Evolutionary conservation across 2,113 vertebrate species (phyloP).

Genomic region (Tor tambroides): DNA sequence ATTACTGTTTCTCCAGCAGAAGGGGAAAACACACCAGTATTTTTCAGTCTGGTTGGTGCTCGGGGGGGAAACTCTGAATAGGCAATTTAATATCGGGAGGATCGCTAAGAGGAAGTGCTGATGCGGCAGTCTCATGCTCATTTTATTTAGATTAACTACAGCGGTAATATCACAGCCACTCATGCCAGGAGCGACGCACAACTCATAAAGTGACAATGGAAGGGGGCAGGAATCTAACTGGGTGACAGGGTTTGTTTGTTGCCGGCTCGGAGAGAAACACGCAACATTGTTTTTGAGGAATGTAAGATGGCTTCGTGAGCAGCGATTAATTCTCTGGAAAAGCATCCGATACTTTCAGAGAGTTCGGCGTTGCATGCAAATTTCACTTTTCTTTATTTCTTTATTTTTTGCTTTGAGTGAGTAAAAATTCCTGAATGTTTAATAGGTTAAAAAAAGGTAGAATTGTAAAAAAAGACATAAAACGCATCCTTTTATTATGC

Average conservation of each 20-base stretch:
- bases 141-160: conserved; percentile 77
- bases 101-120: conserved; percentile 70
- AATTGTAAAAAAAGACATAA: conserved; percentile 41
- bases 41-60: conserved; percentile 49
- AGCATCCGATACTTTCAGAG: background rate
- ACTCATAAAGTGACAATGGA: conserved; percentile 71
- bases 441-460: conserved; percentile 45
- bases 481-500: conserved; percentile 37
- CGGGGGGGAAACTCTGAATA: conserved; percentile 67
- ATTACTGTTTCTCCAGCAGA: conserved; percentile 14
- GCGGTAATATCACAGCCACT: conserved; percentile 70
- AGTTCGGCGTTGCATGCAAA: background rate
- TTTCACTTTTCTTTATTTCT: background rate
- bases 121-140: conserved; percentile 69
- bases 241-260: conserved; percentile 23
- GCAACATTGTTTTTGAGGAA: conserved; percentile 20
- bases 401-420: conserved; percentile 55
- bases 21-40: conserved; percentile 35
- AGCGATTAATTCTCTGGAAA: background rate
- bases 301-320: background rate
- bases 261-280: background rate
- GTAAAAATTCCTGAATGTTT: conserved; percentile 54
- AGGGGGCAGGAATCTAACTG: conserved; percentile 51
- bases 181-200: conserved; percentile 67
- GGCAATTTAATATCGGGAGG: conserved; percentile 72